Percentiles rank a stretch among this genome's conserved stretches.
Evolutionary conservation across 2,888 invertebrate genomes (phyloP).

Genomic region (Odiellus spinosus): DNA sequence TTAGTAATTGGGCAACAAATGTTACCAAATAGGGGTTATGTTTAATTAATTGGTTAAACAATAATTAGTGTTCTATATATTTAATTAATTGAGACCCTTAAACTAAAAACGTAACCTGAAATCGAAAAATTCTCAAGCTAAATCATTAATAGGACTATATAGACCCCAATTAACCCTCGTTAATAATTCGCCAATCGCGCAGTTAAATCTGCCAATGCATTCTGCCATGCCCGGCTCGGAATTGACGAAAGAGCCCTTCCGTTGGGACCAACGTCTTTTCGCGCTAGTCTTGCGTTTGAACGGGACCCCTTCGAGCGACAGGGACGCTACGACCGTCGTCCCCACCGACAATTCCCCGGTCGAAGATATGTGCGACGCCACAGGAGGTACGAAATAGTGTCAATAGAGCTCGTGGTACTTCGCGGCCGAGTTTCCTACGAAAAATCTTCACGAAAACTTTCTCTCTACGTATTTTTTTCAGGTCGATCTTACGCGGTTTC

Average conservation of each 20-base stretch:
- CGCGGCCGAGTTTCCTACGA: no score
- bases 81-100: no score
- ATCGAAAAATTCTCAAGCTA: no score
- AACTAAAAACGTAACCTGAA: no score
- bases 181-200: no score
- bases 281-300: conserved; percentile 80
- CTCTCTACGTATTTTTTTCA: conserved; percentile 26
- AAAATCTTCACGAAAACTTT: no score
- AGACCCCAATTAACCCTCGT: no score
- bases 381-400: conserved; percentile 50
- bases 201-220: conserved; percentile 82
- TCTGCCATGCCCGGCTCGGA: conserved; percentile 90
- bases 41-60: no score
- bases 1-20: no score
- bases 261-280: conserved; percentile 98
- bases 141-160: no score
- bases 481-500: conserved; percentile 89
- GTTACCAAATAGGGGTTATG: no score
- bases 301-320: conserved; percentile 58
- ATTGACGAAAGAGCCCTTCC: conserved; percentile 92
- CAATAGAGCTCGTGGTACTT: neutral
- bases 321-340: conserved; percentile 59
- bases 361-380: conserved; percentile 97
- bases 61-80: no score
- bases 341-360: conserved; percentile 88